phyloP scores from a whole-genome alignment of 2,113 vertebrate species.

The Globicephala melas region DNA sequence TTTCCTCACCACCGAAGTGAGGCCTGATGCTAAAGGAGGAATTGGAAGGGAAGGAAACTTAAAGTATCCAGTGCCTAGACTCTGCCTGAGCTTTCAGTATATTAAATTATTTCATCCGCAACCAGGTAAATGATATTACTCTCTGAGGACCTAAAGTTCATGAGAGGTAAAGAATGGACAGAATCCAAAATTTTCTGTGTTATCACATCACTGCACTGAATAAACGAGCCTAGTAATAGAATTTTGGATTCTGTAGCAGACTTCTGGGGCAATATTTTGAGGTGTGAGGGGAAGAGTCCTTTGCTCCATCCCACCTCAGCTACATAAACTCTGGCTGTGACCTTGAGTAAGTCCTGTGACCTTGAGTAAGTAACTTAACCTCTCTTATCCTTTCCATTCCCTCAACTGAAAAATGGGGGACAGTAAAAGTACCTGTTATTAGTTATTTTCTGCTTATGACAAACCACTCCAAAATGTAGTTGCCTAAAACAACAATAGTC shows the following conservation, averaged over 20 bases:
- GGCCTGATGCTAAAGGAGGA: conserved; percentile 14
- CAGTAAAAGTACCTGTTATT: too few relatives aligned
- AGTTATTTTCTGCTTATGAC: background rate
- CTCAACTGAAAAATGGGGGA: background rate
- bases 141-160: background rate
- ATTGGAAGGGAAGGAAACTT: conserved; percentile 8
- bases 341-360: background rate
- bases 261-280: background rate
- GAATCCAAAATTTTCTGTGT: background rate
- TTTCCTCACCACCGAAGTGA: conserved; percentile 43
- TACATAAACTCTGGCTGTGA: background rate
- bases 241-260: background rate
- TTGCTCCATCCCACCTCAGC: background rate
- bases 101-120: conserved; percentile 3
- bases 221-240: background rate
- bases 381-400: background rate
- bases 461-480: background rate
- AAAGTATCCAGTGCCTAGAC: conserved; percentile 21
- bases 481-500: background rate
- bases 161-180: background rate
- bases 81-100: conserved; percentile 38
- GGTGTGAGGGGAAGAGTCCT: background rate
- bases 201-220: background rate
- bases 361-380: background rate
- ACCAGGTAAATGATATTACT: conserved; percentile 19